phyloP scores from a whole-genome alignment of 2,888 invertebrate genomes.

The Pogonocherus hispidulus region DNA sequence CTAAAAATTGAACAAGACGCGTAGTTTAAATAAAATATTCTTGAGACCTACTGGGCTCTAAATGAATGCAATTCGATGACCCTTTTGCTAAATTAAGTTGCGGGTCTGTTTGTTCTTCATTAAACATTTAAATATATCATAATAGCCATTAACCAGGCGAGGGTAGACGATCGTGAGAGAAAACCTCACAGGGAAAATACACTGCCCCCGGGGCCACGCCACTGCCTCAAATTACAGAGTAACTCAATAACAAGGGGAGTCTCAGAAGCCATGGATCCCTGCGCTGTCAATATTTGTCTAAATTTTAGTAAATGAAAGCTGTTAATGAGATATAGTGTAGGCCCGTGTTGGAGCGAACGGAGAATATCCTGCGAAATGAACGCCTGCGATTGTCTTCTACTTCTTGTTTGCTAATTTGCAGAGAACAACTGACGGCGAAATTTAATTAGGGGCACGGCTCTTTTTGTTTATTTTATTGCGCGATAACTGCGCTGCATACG shows the following conservation, averaged over 20 bases:
- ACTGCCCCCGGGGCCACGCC: too few relatives aligned
- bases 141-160: too few relatives aligned
- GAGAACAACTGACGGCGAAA: conserved; percentile 22
- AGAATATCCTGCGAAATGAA: conserved; percentile 11
- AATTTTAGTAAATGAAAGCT: conserved; percentile 24
- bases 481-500: not conserved
- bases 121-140: too few relatives aligned
- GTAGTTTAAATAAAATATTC: too few relatives aligned
- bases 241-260: conserved; percentile 17
- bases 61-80: too few relatives aligned
- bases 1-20: too few relatives aligned
- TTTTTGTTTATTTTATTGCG: conserved; percentile 24
- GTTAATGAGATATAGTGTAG: conserved; percentile 18
- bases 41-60: too few relatives aligned
- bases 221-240: not conserved
- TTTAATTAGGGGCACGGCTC: conserved; percentile 22
- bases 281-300: conserved; percentile 25
- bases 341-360: not conserved
- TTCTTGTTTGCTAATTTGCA: conserved; percentile 18
- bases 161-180: too few relatives aligned
- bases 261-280: conserved; percentile 19
- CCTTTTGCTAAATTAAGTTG: too few relatives aligned
- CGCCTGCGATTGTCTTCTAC: conserved; percentile 18
- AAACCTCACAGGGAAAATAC: too few relatives aligned
- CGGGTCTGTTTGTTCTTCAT: too few relatives aligned